Evolutionary conservation across 2,113 vertebrate species (phyloP), one percentile per base, ranked within the genome.

Genomic region (Coreoperca whiteheadi): DNA sequence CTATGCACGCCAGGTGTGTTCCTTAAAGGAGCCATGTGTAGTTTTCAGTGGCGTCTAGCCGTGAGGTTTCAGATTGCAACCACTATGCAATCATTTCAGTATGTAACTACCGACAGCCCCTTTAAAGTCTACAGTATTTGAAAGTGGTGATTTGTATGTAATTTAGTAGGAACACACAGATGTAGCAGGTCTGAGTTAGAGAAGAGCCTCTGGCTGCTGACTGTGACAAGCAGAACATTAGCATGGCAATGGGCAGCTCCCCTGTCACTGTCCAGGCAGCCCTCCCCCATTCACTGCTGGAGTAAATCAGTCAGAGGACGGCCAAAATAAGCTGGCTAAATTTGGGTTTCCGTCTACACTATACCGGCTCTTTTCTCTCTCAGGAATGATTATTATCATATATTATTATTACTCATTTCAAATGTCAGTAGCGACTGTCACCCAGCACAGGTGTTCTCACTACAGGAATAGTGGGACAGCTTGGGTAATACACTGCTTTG

Each of bases 161-260:
- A 68, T 61, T 25, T 25, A 34, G 50, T 21, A 21, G 37, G 16
- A 25, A 25, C 57, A 8, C 20, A 23, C 32, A 30, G 25, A 57
- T 65, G 37, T 11, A 43, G 59, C n/a, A 14, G 37, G 23, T 20
- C 34, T 14, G 34, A 46, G 51, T 18, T 12, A 48, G 75, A 68
- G 16, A 41, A 48, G 48, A 67, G 60, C 41, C 51, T 46, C 37
- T 67, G 30, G 65, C 65, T 78, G 63, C 32, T 74, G 21, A 59
- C 67, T 83, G 41, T 70, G 81, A 79, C 6, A 21, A 77, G 25
- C 51, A 73, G n/a, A 28, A 23, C 80, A 70, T 91, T 91, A 89
- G 37, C 91, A 92, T 90, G 65, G 75, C 73, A 87, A 88, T 78
- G 34, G 74, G 50, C 60, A 30, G 51, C 20, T 79, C 48, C 51